Evolutionary conservation across 2,797 vertebrate species (phyloP).

Genomic region (Antennarius maculatus): DNA sequence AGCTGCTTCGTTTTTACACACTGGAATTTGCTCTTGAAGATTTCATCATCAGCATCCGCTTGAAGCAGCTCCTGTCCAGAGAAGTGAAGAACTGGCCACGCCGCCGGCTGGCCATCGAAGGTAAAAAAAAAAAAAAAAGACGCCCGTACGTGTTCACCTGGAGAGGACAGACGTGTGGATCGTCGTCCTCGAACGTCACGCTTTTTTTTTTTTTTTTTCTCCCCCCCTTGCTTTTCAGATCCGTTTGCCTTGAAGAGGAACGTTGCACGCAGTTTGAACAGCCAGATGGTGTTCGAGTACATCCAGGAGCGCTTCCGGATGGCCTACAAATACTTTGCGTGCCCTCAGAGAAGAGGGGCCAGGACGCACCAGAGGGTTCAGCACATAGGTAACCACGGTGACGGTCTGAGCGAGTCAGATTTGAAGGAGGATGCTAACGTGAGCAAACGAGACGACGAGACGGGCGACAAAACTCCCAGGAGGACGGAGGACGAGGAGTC

Average conservation of each 20-base stretch:
- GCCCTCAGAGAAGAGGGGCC: conserved; percentile 86
- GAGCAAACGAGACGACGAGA: conserved; percentile 8
- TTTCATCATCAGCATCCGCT: conserved; percentile 94
- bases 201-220: background rate
- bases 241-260: conserved; percentile 98
- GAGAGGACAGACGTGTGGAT: too few relatives aligned
- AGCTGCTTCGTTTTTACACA: conserved; percentile 96
- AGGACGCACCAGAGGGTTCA: conserved; percentile 60
- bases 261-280: conserved; percentile 96
- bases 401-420: too few relatives aligned
- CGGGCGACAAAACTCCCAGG: conserved; percentile 2
- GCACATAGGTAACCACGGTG: conserved; percentile 29
- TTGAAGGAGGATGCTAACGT: too few relatives aligned
- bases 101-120: conserved; percentile 95
- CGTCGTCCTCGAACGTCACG: background rate
- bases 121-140: too few relatives aligned
- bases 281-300: conserved; percentile 99
- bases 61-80: conserved; percentile 89
- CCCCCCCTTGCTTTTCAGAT: conserved; percentile 70
- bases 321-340: conserved; percentile 96
- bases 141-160: background rate
- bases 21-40: conserved; percentile 97
- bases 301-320: conserved; percentile 95
- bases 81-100: conserved; percentile 98
- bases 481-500: conserved; percentile 47